Evolutionary conservation across 2,888 invertebrate species (phyloP), one percentile per base, ranked within the genome.

Genomic region (Amblyjoppa proteus): DNA sequence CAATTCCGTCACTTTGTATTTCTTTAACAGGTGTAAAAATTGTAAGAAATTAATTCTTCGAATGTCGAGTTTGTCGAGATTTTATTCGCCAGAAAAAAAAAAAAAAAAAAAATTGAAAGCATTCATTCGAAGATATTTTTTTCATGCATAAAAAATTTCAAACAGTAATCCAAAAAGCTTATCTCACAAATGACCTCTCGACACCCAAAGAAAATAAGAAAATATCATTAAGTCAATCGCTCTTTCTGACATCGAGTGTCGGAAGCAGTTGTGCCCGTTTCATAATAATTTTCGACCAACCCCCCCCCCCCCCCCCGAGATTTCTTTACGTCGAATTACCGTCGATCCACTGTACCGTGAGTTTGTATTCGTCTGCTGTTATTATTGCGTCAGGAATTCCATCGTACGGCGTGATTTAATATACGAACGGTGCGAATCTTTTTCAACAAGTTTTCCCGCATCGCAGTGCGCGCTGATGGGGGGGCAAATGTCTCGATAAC

Each of bases 341-440:
- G 76, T 77, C 45, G 13, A 53, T 71, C 70, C 28, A 25, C 41
- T 41, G 41, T 70, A 34, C 34, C 53, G 25, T 2, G 16, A 11
- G 41, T 28, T 38, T 20, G 58, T 34, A 41, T 20, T 11, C 53
- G 25, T 68, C 16, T 20, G 31, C 5, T 49, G 78, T 75, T 69
- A 61, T 75, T 69, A 53, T 82, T 82, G 70, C 82, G 66, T 82
- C 82, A 77, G 64, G 71, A 82, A 82, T 82, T 82, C 82, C 76
- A 45, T 66, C 71, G 56, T 31, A 5, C 13, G 41, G 56, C 82
- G 76, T 82, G 53, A 82, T 71, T 71, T 69, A 45, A 58, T 76
- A 31, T 49, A 53, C 25, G 53, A 70, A 51, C 71, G 34, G 53
- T 49, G 58, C 49, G 71, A 64, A 80, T 51, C 13, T 79, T 70